Evolutionary conservation across 2,113 vertebrate species (phyloP).

Genomic region (Centropus unirufus): DNA sequence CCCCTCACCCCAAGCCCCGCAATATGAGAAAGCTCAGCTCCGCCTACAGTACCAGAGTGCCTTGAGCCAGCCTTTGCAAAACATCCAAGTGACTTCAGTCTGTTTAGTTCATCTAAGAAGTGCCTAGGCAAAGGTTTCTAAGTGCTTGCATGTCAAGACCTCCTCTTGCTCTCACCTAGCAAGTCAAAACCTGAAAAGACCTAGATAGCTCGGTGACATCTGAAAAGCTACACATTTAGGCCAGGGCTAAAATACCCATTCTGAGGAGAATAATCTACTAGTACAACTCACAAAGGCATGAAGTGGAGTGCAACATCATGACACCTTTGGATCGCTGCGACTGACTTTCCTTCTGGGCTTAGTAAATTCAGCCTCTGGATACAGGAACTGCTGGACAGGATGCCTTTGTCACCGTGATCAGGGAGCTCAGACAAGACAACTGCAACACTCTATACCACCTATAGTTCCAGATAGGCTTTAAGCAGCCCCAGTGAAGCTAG

Average conservation of each 20-base stretch:
- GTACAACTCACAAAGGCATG: not conserved
- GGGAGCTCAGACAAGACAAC: not conserved
- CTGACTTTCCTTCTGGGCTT: not conserved
- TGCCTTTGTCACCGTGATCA: not conserved
- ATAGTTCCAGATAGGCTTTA: not conserved
- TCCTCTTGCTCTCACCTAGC: not conserved
- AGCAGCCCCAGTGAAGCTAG: not conserved
- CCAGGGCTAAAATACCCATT: not conserved
- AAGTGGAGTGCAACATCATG: not conserved
- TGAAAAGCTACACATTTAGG: not conserved
- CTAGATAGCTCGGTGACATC: not conserved
- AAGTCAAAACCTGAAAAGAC: not conserved
- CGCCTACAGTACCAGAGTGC: not conserved
- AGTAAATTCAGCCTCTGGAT: not conserved
- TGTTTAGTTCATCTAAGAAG: not conserved
- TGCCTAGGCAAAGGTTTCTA: not conserved
- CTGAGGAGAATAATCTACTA: not conserved
- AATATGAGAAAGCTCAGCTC: not conserved
- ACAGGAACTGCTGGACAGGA: not conserved
- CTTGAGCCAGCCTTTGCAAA: not conserved
- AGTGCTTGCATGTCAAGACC: not conserved
- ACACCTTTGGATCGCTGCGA: not conserved
- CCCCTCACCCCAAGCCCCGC: no score
- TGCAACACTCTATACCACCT: not conserved
- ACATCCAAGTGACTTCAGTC: not conserved